Evolutionary conservation across 2,113 vertebrate genomes (phyloP).

Genomic region (Misgurnus mizolepis): DNA sequence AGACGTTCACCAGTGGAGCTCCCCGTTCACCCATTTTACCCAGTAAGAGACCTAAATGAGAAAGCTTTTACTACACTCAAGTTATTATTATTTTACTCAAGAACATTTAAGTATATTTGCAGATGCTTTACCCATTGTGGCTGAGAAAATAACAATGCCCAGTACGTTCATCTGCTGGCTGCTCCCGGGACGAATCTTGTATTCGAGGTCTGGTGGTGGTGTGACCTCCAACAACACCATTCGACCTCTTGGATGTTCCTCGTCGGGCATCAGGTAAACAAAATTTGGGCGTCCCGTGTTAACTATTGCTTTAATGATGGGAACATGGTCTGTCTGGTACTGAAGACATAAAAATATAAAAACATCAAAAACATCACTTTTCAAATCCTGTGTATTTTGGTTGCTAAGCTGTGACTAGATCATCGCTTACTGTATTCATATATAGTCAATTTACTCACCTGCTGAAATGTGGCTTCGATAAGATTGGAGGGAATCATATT

Average conservation of each 20-base stretch:
- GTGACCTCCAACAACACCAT: conserved; percentile 83
- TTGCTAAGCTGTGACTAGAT: too few relatives aligned
- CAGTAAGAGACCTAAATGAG: conserved; percentile 77
- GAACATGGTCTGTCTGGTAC: conserved; percentile 84
- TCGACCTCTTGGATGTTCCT: conserved; percentile 70
- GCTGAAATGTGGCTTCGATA: conserved; percentile 87
- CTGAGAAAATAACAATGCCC: conserved; percentile 90
- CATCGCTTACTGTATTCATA: neutral
- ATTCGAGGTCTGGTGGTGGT: conserved; percentile 76
- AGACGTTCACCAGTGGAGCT: conserved; percentile 80
- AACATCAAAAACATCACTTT: neutral
- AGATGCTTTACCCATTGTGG: conserved; percentile 81
- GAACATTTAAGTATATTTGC: too few relatives aligned
- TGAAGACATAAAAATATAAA: conserved; percentile 53
- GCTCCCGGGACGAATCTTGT: conserved; percentile 81
- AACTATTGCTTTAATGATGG: conserved; percentile 67
- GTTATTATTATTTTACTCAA: neutral
- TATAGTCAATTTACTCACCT: conserved; percentile 69
- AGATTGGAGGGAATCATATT: conserved; percentile 92
- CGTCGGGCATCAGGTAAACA: conserved; percentile 80
- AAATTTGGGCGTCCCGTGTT: conserved; percentile 72
- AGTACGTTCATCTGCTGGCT: conserved; percentile 90
- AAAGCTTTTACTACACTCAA: neutral
- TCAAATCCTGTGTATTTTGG: too few relatives aligned
- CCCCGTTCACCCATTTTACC: conserved; percentile 87